A percentile compares a stretch with the other conserved stretches of the same genome.
Evolutionary conservation across 2,888 invertebrate genomes (phyloP).

Genomic region (Phania funesta): DNA sequence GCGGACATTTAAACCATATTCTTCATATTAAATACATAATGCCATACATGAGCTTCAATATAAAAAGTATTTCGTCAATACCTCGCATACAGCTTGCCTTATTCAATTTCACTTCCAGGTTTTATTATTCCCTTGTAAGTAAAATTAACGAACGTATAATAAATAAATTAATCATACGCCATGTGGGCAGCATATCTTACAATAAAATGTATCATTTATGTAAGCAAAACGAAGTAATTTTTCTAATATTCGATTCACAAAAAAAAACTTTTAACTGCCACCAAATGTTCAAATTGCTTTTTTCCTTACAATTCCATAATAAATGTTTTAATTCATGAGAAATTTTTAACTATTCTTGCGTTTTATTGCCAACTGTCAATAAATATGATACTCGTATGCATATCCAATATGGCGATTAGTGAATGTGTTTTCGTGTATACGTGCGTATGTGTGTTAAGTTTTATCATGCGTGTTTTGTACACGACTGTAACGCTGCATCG

Average conservation of each 20-base stretch:
- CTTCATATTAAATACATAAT: no score
- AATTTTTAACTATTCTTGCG: conserved; percentile 6
- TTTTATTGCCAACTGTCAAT: conserved; percentile 50
- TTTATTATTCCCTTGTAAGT: no score
- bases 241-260: not conserved
- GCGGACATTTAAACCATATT: no score
- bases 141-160: not conserved
- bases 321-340: conserved; percentile 30
- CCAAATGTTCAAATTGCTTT: conserved; percentile 22
- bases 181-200: not conserved
- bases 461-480: no score
- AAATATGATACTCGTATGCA: not conserved
- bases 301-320: conserved; percentile 38
- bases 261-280: conserved; percentile 1
- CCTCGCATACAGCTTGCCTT: no score
- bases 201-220: not conserved
- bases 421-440: not conserved
- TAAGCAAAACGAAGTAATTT: conserved; percentile 24
- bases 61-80: no score
- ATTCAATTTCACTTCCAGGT: no score
- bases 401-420: no score
- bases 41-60: no score
- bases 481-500: not conserved
- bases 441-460: not conserved
- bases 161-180: conserved; percentile 27